A percentile compares a stretch with the other conserved stretches of the same genome.
Conservation (phyloP, 1,140 invertebrate genomes). For the Papilio dardanus region DNA sequence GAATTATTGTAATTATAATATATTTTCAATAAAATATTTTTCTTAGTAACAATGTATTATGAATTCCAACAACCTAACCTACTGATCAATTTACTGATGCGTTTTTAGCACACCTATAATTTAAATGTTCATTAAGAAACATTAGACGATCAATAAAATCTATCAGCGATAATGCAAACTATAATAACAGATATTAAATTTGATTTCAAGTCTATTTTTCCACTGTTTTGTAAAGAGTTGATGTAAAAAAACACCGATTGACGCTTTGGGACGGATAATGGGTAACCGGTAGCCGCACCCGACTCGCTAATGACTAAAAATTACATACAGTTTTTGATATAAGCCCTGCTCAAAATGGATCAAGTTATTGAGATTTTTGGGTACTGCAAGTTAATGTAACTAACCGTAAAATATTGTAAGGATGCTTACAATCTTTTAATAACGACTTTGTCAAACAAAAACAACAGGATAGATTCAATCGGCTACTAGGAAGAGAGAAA, state of each 20-base stretch:
- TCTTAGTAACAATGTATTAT: no score
- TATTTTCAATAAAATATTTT: no score
- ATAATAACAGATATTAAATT: constrained; percentile 27
- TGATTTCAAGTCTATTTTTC: constrained; percentile 23
- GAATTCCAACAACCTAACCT: not conserved
- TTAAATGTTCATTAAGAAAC: constrained; percentile 9
- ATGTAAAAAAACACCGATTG: constrained; percentile 2
- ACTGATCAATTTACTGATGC: not conserved
- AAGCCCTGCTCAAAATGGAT: constrained; percentile 34
- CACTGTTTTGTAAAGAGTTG: constrained; percentile 5
- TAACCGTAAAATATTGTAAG: no score
- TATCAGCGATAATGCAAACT: not conserved
- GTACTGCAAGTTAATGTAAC: constrained; percentile 28
- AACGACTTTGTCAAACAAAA: no score
- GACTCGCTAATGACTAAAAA: constrained; percentile 49
- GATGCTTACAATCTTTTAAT: no score
- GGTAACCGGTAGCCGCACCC: constrained; percentile 45
- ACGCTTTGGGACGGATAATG: constrained; percentile 32
- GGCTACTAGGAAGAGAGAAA: no score
- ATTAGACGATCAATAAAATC: constrained; percentile 16
- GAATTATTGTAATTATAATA: no score
- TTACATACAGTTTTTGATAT: constrained; percentile 47
- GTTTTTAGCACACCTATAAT: not conserved
- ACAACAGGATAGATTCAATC: no score
- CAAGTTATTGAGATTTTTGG: constrained; percentile 38